Base-by-base conservation (phyloP, 2,113 vertebrate species). In the Cryptotis parvus region DNA sequence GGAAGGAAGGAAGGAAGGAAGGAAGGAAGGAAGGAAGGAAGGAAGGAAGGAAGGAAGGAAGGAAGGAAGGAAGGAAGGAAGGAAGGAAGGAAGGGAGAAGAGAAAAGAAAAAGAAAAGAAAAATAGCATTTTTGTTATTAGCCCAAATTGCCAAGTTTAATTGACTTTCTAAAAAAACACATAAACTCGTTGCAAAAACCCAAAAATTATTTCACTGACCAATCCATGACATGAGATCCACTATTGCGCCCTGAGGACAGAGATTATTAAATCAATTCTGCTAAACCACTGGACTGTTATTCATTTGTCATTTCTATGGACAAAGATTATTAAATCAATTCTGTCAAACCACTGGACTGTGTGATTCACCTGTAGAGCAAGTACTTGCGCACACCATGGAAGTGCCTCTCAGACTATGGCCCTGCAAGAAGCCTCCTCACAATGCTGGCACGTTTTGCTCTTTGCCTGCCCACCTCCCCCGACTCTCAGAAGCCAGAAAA, bases 251-350 rank as follows among this genome's bases (percentile, higher is more conserved):
- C 72, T 90, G 31, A 76, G 89, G 89, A 91, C 72, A 49, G 74
- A 91, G 39, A 7, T 90, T 83, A 82, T 63, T 79, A 70, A 78
- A 87, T n/a, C 49, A 84, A 65, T 39, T 41, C 45, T 63, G 61
- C 72, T 52, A 79, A 90, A 39, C 9, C 20, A 55, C 61, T 87
- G 27, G 15, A 87, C 33, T 86, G 68, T 74, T 11, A 77, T 63
- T 49, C 18, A 87, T 69, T 90, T 92, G 49, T 29, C 74, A 74
- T 72, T n/a, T n/a, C n/a, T n/a, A n/a, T n/a, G 89, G 89, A 91
- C 72, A 49, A 78, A 91, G 39, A 7, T 90, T 83, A 82, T 63
- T 79, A 70, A 78, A 87, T n/a, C 49, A 84, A 65, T 39, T 41
- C 45, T 63, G 61, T 76, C 63, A 79, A 90, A 39, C 9, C 20